Evolutionary conservation across 2,797 vertebrate genomes (phyloP), one percentile per base, ranked within the genome.

Genomic region (Sebastes wilsoni): DNA sequence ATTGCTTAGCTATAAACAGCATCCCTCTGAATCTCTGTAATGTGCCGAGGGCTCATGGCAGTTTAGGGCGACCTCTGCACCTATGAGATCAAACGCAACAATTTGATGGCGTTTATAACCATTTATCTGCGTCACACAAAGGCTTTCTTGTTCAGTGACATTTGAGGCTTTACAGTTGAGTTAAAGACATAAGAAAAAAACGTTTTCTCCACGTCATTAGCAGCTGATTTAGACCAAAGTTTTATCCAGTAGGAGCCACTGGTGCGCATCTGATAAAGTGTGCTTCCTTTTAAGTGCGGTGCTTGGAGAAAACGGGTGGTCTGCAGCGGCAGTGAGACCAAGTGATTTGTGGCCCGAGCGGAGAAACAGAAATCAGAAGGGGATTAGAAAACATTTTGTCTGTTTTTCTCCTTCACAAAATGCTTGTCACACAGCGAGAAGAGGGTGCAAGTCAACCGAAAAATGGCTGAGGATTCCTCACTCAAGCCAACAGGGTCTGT

Each of bases 371-470:
- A 86, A 86, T 88, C 85, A 55, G 75, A 38, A 49, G 66, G 84
- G 61, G 86, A 80, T 82, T 66, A 58, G 49, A 86, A 80, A 83
- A 83, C 54, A 68, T 82, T 85, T 83, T 38, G 82, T 84, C 85
- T 89, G 83, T 81, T 89, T 86, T 89, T 81, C 88, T 88, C 81
- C 74, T 89, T 71, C 70, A n/a, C 38, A 7, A 62, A 79, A 66
- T 34, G 8, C 42, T 82, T 46, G 61, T 83, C 75, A 23, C 30
- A 60, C 58, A 65, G 75, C 2, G 2, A 49, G 55, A 30, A 55
- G 4, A 70, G 52, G 28, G 28, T 30, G 38, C 66, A 79, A 65
- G 58, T 58, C 42, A 25, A 69, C 18, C 8, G 4, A 82, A 60
- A 82, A 80, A 79, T n/a, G 28, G 23, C 27, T 1, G 25, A 60